These are phyloP conservation scores for Cyprinodon diabolis DNA, from an alignment of 2,797 vertebrate species.

Conservation along the genomic window DNA sequence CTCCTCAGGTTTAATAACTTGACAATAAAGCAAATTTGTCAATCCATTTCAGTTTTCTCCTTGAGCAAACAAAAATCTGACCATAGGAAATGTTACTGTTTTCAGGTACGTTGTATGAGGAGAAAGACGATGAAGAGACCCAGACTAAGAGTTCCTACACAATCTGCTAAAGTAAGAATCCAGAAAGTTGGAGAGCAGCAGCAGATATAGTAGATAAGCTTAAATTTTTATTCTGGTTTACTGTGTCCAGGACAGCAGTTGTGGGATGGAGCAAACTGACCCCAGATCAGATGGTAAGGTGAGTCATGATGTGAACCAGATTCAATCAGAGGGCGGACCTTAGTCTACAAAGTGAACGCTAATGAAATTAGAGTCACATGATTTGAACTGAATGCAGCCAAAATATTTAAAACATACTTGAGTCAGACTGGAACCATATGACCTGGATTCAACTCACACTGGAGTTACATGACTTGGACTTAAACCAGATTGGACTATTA, in stretches of 20 bases:
- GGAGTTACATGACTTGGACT: background rate
- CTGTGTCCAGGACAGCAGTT: slow-evolving; percentile 2
- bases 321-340: background rate
- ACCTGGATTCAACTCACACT: background rate
- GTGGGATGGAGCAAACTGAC: slow-evolving; percentile 1
- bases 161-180: slow-evolving; percentile 5
- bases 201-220: background rate
- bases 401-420: background rate
- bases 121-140: slow-evolving; percentile 7
- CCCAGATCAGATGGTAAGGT: background rate
- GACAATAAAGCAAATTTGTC: background rate
- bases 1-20: slow-evolving; percentile 81
- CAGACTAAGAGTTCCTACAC: background rate
- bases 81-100: background rate
- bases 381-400: background rate
- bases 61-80: background rate
- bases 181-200: background rate
- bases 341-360: background rate
- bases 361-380: background rate
- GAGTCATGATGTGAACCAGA: background rate
- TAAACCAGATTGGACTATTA: background rate
- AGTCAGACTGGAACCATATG: background rate
- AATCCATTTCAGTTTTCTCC: background rate
- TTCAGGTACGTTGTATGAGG: slow-evolving; percentile 6
- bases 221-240: background rate